A percentile compares a stretch with the other conserved stretches of the same genome.
These are phyloP conservation scores for Plemyria rubiginata DNA, from an alignment of 2,888 invertebrate genomes.

Conservation along the genomic window DNA sequence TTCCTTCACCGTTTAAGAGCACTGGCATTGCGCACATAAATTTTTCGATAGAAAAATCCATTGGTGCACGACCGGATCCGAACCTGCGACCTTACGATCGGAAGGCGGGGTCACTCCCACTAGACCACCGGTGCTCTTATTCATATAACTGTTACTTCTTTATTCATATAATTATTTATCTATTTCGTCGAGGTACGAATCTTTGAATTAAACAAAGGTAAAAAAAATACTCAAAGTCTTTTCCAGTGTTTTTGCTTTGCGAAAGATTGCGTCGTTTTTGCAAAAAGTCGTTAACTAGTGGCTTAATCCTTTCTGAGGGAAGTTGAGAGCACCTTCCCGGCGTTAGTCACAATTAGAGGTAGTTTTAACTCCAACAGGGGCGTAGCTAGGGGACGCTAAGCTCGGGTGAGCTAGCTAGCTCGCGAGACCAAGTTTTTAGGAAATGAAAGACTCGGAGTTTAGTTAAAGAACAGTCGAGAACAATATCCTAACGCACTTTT, in stretches of 20 bases:
- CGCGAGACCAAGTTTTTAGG: neutral
- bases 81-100: too few species aligned
- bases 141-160: too few species aligned
- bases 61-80: too few species aligned
- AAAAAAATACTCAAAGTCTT: neutral
- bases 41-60: too few species aligned
- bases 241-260: conserved; percentile 58
- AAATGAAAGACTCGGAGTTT: neutral
- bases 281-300: conserved; percentile 78
- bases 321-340: conserved; percentile 62
- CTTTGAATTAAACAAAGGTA: neutral
- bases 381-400: conserved; percentile 20
- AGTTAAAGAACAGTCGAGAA: neutral
- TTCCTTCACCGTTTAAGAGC: too few species aligned
- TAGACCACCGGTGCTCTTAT: too few species aligned
- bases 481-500: neutral
- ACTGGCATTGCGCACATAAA: too few species aligned
- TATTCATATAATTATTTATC: too few species aligned
- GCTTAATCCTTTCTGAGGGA: conserved; percentile 67
- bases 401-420: neutral
- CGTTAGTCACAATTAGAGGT: conserved; percentile 68
- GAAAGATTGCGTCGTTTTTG: conserved; percentile 70
- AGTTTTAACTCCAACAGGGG: conserved; percentile 49
- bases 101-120: too few species aligned
- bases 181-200: too few species aligned